Conservation (phyloP, 2,113 vertebrate genomes). For the Zosterops pallidus region DNA sequence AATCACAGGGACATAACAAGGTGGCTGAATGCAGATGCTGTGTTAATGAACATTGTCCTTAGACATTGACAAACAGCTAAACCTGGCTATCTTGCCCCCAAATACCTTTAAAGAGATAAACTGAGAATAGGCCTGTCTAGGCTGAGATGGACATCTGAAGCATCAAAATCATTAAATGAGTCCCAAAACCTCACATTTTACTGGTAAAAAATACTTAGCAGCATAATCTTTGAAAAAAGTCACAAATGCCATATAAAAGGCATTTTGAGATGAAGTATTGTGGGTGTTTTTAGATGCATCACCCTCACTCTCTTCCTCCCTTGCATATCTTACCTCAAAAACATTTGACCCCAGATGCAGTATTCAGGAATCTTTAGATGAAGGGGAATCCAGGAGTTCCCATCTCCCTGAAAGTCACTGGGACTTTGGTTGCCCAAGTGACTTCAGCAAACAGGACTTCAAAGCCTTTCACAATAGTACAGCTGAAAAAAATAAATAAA, state of each 20-base stretch:
- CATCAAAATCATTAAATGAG: not conserved
- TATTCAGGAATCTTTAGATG: not conserved
- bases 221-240: not conserved
- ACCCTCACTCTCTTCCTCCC: not conserved
- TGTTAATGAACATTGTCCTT: not conserved
- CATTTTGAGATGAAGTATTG: not conserved
- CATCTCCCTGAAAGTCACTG: not conserved
- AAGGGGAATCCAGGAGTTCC: not conserved
- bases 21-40: not conserved
- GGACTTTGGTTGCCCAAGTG: not conserved
- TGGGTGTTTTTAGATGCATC: accelerated
- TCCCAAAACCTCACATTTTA: not conserved
- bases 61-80: not conserved
- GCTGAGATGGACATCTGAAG: not conserved
- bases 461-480: not conserved
- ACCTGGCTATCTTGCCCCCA: not conserved
- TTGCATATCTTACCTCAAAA: not conserved
- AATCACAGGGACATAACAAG: accelerated
- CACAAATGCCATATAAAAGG: not conserved
- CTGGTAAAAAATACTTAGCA: not conserved
- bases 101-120: not conserved
- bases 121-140: not conserved
- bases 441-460: not conserved
- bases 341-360: not conserved
- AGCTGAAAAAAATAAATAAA: not conserved